phyloP scores from a whole-genome alignment of 2,797 vertebrate species.

The Hydrolagus colliei region DNA sequence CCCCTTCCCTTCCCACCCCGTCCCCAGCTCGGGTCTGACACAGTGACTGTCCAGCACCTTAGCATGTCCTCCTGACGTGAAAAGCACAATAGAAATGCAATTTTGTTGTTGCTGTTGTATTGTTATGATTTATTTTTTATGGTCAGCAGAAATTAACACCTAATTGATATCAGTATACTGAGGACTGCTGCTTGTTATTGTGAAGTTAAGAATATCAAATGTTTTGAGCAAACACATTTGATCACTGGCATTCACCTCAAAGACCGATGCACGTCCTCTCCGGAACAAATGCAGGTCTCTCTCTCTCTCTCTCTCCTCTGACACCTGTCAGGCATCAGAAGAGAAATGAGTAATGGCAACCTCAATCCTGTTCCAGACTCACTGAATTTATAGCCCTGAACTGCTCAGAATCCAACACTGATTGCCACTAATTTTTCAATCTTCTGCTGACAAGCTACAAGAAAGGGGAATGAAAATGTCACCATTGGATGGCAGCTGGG shows the following conservation, averaged over 20 bases:
- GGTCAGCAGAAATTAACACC: too few relatives aligned
- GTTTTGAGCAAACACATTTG: background rate
- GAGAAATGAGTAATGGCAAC: conserved; percentile 3
- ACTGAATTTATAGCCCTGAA: background rate
- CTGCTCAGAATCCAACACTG: background rate
- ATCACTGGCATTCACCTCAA: conserved; percentile 11
- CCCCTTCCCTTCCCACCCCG: too few relatives aligned
- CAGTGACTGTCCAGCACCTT: too few relatives aligned
- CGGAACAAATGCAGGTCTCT: background rate
- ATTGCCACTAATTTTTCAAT: conserved; percentile 16
- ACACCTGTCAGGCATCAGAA: background rate
- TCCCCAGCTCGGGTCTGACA: too few relatives aligned
- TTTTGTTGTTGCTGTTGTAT: too few relatives aligned
- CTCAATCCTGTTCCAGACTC: background rate
- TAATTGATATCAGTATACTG: too few relatives aligned
- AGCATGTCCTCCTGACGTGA: too few relatives aligned
- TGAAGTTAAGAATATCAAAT: background rate
- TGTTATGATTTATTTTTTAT: too few relatives aligned
- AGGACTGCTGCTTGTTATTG: too few relatives aligned
- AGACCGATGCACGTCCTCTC: background rate
- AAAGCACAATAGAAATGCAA: too few relatives aligned
- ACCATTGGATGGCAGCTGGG: background rate
- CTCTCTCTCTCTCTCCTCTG: background rate
- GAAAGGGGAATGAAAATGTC: background rate
- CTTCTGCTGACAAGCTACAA: background rate